phyloP scores from a whole-genome alignment of 2,113 vertebrate species.

The Cyprinodon variegatus region DNA sequence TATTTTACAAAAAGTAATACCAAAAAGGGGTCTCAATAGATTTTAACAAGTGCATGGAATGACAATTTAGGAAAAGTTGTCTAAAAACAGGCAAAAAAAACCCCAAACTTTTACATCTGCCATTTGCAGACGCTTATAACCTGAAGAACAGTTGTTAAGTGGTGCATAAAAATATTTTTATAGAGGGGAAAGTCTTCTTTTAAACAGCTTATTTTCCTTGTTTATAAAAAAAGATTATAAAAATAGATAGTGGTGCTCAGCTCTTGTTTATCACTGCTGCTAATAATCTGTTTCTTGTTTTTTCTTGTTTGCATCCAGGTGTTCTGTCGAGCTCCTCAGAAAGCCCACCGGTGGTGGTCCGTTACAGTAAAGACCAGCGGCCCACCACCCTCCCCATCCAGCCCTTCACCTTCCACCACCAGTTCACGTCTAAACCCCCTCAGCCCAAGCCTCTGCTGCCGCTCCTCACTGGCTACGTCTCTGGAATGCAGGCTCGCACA shows the following conservation, averaged over 20 bases:
- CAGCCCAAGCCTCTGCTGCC: conserved; percentile 85
- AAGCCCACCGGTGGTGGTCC: conserved; percentile 81
- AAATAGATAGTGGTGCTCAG: rapidly evolving
- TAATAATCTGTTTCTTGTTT: background rate
- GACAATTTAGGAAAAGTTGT: too few relatives aligned
- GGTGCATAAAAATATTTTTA: too few relatives aligned
- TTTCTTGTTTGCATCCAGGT: conserved; percentile 66
- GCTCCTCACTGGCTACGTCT: conserved; percentile 85
- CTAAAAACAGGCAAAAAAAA: too few relatives aligned
- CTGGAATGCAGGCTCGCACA: conserved; percentile 85
- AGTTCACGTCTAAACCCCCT: conserved; percentile 82
- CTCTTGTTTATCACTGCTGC: background rate
- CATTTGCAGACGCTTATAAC: too few relatives aligned
- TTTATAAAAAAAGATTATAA: background rate
- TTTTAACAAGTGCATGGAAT: too few relatives aligned
- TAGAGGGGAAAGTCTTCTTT: background rate
- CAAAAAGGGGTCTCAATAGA: too few relatives aligned
- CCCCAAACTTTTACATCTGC: too few relatives aligned
- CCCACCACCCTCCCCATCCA: conserved; percentile 97
- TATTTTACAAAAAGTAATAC: too few relatives aligned
- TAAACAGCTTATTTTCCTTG: background rate
- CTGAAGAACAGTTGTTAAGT: too few relatives aligned
- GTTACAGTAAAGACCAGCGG: conserved; percentile 96
- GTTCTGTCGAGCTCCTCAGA: conserved; percentile 78
- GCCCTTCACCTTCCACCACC: conserved; percentile 97